phyloP scores from a whole-genome alignment of 2,797 vertebrate genomes.

The Pseudochirops cupreus region DNA sequence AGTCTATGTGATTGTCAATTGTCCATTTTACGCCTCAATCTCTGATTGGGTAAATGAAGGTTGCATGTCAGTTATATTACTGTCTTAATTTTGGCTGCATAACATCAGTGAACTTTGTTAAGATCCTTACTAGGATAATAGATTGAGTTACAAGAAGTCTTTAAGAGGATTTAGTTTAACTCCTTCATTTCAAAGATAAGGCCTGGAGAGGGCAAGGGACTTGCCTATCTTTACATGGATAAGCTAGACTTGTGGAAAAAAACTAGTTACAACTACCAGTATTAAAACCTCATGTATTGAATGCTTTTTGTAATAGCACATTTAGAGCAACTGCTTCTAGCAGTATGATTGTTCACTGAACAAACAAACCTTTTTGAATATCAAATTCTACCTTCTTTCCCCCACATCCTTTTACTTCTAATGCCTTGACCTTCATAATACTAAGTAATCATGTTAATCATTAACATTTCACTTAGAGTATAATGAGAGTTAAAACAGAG shows the following conservation, averaged over 20 bases:
- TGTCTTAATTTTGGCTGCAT: constrained; percentile 25
- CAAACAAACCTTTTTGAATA: not conserved
- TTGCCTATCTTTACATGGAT: not conserved
- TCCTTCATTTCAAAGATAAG: not conserved
- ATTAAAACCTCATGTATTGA: not conserved
- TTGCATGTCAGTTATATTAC: not conserved
- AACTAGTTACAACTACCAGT: not conserved
- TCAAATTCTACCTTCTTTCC: not conserved
- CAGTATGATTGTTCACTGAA: not conserved
- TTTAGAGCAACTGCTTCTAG: not conserved
- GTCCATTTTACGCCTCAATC: not conserved
- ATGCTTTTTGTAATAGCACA: not conserved
- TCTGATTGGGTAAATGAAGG: constrained; percentile 30
- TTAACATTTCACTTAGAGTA: not conserved
- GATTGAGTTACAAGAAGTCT: not conserved
- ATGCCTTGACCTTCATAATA: not conserved
- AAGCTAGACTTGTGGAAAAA: not conserved
- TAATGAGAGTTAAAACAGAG: not conserved
- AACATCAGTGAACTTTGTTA: constrained; percentile 17
- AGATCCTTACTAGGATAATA: not conserved
- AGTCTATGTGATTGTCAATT: constrained; percentile 27
- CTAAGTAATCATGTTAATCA: not conserved
- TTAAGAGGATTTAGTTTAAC: not conserved
- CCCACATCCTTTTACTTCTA: not conserved
- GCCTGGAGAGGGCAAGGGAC: not conserved